Conservation (phyloP, 53 echinoderm and acorn worm species). For the Temnopleurus reevesii region DNA sequence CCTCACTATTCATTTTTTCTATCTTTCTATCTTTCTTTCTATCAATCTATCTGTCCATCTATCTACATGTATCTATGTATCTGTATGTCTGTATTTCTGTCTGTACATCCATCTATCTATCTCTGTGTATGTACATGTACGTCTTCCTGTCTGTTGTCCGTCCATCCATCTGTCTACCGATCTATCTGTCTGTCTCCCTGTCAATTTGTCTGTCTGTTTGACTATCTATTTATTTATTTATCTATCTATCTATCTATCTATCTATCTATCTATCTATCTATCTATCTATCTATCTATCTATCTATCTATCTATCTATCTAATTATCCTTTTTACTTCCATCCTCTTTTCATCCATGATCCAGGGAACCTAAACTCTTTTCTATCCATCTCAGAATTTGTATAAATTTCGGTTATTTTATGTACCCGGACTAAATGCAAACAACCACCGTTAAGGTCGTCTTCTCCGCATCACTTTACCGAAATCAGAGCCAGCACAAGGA, state of each 20-base stretch:
- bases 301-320: no score
- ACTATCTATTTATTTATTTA: not conserved
- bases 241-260: not conserved
- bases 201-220: no score
- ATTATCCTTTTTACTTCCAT: not conserved
- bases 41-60: no score
- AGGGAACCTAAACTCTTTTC: not conserved
- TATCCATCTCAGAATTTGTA: not conserved
- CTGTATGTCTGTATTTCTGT: no score
- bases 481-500: constrained; percentile 27
- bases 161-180: no score
- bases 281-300: no score
- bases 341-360: not conserved
- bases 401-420: not conserved
- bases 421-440: not conserved
- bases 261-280: not conserved
- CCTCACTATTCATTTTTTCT: no score
- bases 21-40: not conserved
- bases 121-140: no score
- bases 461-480: constrained; percentile 51
- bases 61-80: no score
- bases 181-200: not conserved
- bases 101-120: no score
- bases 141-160: no score
- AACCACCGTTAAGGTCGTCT: constrained; percentile 12